Percentiles rank a stretch among this genome's conserved stretches.
phyloP scores from a whole-genome alignment of 2,888 invertebrate genomes.

The Drosophila quinaria region DNA sequence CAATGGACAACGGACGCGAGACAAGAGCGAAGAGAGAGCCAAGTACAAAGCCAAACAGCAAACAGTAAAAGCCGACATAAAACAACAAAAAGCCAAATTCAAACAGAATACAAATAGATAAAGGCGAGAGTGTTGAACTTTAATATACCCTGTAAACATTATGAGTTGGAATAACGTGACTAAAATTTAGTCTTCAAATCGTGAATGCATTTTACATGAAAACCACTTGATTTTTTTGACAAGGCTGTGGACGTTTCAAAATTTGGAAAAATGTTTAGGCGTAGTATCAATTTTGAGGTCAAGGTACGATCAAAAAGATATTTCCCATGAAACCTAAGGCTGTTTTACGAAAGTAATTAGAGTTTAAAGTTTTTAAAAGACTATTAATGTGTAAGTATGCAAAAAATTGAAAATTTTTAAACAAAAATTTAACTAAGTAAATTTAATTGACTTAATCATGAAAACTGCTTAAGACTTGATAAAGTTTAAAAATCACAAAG shows the following conservation, averaged over 20 bases:
- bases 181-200: background rate
- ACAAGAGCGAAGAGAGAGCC: background rate
- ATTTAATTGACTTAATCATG: too few species aligned
- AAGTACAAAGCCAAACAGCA: slow-evolving; percentile 37
- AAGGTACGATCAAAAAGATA: background rate
- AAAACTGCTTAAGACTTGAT: background rate
- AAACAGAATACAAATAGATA: slow-evolving; percentile 9
- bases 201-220: too few species aligned
- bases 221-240: too few species aligned
- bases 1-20: slow-evolving; percentile 12
- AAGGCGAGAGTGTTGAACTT: background rate
- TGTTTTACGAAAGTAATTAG: too few species aligned
- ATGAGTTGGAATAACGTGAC: background rate
- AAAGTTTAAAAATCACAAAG: too few species aligned
- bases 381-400: too few species aligned
- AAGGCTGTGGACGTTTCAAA: too few species aligned
- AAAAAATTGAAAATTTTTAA: too few species aligned
- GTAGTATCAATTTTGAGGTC: background rate
- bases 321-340: background rate
- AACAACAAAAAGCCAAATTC: slow-evolving; percentile 26
- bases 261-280: too few species aligned
- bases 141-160: slow-evolving; percentile 5
- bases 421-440: too few species aligned
- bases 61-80: slow-evolving; percentile 35
- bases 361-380: too few species aligned